Percentiles rank a stretch among this genome's conserved stretches.
Evolutionary conservation across 2,888 invertebrate species (phyloP).

Genomic region (Itoplectis maculator): DNA sequence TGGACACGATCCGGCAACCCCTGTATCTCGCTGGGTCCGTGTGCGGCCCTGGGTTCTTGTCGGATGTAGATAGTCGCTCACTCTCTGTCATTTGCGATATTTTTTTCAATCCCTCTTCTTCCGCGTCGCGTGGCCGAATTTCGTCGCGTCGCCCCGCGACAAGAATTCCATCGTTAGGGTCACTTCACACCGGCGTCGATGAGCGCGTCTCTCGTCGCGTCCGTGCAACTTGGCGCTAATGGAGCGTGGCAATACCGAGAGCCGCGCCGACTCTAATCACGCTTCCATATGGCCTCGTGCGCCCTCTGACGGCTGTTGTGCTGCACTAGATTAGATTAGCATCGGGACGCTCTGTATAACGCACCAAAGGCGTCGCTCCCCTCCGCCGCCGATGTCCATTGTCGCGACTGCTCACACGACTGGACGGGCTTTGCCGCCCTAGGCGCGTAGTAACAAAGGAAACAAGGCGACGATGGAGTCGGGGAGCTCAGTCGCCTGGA

Average conservation of each 20-base stretch:
- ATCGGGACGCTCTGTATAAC: conserved; percentile 47
- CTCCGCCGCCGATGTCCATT: conserved; percentile 30
- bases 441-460: conserved; percentile 55
- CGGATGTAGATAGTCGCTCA: conserved; percentile 3
- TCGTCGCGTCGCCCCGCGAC: neutral
- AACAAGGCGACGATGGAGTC: conserved; percentile 31
- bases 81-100: conserved; percentile 10
- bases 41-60: conserved; percentile 9
- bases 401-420: conserved; percentile 54
- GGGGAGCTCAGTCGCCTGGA: conserved; percentile 1
- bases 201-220: neutral
- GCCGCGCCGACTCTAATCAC: conserved; percentile 55
- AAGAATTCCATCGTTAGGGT: conserved; percentile 19
- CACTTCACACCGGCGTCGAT: neutral
- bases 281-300: conserved; percentile 57
- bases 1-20: conserved; percentile 25
- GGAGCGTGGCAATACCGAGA: conserved; percentile 43
- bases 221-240: conserved; percentile 37
- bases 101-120: conserved; percentile 7
- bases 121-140: neutral
- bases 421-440: conserved; percentile 49
- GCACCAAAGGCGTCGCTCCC: conserved; percentile 23
- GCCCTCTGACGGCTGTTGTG: conserved; percentile 25
- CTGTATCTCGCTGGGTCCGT: neutral
- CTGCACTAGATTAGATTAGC: conserved; percentile 62